Conservation (phyloP, 1,140 invertebrate species). For the Meloidogyne chitwoodi region DNA sequence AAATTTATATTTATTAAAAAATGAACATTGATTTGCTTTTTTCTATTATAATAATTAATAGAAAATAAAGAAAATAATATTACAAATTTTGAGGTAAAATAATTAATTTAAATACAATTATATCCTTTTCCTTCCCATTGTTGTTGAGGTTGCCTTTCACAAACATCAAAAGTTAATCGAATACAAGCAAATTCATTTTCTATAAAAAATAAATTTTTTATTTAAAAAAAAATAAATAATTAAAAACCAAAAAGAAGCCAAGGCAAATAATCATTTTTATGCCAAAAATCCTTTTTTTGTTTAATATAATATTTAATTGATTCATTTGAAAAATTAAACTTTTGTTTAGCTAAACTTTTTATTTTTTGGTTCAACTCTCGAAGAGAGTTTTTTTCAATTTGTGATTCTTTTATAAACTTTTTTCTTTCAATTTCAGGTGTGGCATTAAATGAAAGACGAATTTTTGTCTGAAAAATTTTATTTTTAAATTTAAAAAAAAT, state of each 20-base stretch:
- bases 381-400: slow-evolving; percentile 53
- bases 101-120: slow-evolving; percentile 42
- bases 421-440: slow-evolving; percentile 47
- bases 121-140: slow-evolving; percentile 45
- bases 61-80: no score
- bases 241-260: slow-evolving; percentile 48
- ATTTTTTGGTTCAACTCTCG: slow-evolving; percentile 45
- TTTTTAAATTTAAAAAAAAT: background rate
- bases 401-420: slow-evolving; percentile 46
- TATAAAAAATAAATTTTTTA: background rate
- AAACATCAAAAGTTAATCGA: slow-evolving; percentile 58
- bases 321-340: background rate
- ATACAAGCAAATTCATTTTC: slow-evolving; percentile 59
- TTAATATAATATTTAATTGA: slow-evolving; percentile 3
- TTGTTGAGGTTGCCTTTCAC: slow-evolving; percentile 46
- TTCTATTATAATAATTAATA: no score
- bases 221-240: background rate
- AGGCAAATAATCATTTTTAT: slow-evolving; percentile 57
- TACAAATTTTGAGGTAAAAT: background rate
- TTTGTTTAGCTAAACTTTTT: slow-evolving; percentile 19
- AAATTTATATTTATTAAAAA: no score
- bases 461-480: slow-evolving; percentile 30
- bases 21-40: no score
- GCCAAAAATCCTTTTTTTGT: slow-evolving; percentile 35
- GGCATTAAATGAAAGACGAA: slow-evolving; percentile 55